These are phyloP conservation scores for Eremophila alpestris DNA, from an alignment of 2,797 vertebrate genomes.

Conservation along the genomic window DNA sequence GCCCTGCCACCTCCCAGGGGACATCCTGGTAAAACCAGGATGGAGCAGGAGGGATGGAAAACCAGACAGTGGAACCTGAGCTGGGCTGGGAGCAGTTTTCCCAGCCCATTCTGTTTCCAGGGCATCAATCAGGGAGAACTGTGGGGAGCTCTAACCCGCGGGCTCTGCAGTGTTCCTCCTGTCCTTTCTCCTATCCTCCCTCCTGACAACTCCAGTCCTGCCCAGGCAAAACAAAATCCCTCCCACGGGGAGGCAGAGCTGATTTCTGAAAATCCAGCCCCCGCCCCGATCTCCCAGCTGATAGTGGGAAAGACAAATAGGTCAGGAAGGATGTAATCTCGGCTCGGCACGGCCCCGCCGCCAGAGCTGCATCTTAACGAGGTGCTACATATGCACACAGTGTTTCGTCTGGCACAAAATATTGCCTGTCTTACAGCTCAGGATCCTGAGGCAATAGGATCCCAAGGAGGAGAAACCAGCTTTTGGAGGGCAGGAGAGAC, in stretches of 20 bases:
- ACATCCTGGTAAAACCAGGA: neutral
- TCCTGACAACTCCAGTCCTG: neutral
- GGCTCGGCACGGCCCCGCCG: neutral
- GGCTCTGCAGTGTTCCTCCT: neutral
- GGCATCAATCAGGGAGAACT: neutral
- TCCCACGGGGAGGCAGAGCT: neutral
- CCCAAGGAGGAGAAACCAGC: neutral
- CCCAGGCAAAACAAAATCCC: neutral
- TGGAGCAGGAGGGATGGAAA: neutral
- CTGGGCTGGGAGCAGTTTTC: neutral
- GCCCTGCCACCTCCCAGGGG: neutral
- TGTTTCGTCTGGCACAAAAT: neutral
- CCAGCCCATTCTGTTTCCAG: neutral
- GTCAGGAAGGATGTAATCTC: conserved; percentile 5
- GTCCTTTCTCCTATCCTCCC: neutral
- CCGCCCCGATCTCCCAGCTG: neutral
- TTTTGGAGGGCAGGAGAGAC: neutral
- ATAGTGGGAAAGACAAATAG: conserved; percentile 33
- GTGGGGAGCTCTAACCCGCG: neutral
- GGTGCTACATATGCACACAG: conserved; percentile 7
- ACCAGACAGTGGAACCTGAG: neutral
- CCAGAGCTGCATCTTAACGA: conserved; percentile 10
- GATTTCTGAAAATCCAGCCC: neutral
- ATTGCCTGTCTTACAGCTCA: neutral
- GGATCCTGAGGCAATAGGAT: neutral